Evolutionary conservation across 2,888 invertebrate species (phyloP).

Genomic region (Leptogaster cylindrica): DNA sequence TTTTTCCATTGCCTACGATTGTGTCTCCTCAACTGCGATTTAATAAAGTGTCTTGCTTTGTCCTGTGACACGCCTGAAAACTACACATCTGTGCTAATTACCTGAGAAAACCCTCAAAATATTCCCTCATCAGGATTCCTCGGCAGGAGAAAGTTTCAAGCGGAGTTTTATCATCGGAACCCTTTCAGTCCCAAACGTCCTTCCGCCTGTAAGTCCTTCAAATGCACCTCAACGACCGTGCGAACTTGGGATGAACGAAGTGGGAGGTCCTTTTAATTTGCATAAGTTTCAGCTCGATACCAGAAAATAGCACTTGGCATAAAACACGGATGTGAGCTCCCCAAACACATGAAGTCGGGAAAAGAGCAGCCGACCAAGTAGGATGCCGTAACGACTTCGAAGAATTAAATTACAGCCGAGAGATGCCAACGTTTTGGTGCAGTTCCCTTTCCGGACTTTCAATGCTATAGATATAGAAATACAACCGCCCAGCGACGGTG

Average conservation of each 20-base stretch:
- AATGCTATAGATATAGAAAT: too few species aligned
- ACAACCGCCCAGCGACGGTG: too few species aligned
- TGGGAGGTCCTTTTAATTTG: constrained; percentile 29
- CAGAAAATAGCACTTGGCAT: constrained; percentile 7
- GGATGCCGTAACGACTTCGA: too few species aligned
- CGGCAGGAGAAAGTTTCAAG: constrained; percentile 3
- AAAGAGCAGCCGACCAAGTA: too few species aligned
- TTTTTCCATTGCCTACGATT: too few species aligned
- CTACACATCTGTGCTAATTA: neutral
- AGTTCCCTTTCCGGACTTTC: too few species aligned
- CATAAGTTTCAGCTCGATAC: constrained; percentile 19
- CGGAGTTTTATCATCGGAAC: constrained; percentile 16
- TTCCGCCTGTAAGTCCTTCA: constrained; percentile 17
- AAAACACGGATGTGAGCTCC: neutral
- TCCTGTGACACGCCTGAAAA: neutral
- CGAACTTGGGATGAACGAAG: too few species aligned
- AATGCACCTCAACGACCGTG: constrained; percentile 12
- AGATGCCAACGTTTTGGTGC: too few species aligned
- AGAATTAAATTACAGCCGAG: too few species aligned
- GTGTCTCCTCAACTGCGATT: too few species aligned
- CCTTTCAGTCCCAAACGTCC: neutral
- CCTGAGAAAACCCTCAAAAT: neutral
- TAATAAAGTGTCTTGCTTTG: too few species aligned
- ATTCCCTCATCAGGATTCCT: neutral
- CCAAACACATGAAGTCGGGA: too few species aligned